phyloP scores from a whole-genome alignment of 2,113 vertebrate species.

The Isurus oxyrinchus region DNA sequence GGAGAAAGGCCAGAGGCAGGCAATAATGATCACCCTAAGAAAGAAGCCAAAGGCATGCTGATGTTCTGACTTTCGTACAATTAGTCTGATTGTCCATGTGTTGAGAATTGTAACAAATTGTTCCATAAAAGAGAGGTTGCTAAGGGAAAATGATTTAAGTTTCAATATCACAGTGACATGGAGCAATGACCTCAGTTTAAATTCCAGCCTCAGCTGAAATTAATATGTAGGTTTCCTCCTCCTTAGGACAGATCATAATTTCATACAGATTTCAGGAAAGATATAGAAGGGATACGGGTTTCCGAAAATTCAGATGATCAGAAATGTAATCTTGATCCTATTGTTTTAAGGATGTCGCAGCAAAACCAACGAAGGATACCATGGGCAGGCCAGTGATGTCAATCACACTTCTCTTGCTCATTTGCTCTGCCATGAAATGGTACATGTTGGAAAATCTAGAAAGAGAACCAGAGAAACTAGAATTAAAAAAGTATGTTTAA shows the following conservation, averaged over 20 bases:
- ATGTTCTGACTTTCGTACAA: too few species aligned
- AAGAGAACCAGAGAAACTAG: background rate
- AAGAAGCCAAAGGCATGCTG: too few species aligned
- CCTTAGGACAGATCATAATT: background rate
- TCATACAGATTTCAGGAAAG: background rate
- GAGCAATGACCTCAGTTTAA: background rate
- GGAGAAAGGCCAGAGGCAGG: too few species aligned
- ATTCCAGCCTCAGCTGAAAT: background rate
- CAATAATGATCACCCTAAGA: too few species aligned
- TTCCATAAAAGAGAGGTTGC: background rate
- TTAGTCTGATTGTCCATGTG: too few species aligned
- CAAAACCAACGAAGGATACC: background rate
- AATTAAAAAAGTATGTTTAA: conserved; percentile 7
- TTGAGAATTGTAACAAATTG: background rate
- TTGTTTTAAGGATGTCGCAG: background rate
- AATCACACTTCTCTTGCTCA: background rate
- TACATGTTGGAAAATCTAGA: background rate
- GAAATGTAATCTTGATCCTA: background rate
- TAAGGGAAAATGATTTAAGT: background rate
- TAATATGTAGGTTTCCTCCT: background rate
- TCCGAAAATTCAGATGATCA: background rate
- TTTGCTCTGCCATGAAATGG: background rate
- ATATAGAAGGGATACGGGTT: background rate
- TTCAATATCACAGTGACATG: background rate
- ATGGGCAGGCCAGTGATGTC: background rate